Evolutionary conservation across 2,888 invertebrate species (phyloP), one percentile per base, ranked within the genome.

Genomic region (Andricus curvator): DNA sequence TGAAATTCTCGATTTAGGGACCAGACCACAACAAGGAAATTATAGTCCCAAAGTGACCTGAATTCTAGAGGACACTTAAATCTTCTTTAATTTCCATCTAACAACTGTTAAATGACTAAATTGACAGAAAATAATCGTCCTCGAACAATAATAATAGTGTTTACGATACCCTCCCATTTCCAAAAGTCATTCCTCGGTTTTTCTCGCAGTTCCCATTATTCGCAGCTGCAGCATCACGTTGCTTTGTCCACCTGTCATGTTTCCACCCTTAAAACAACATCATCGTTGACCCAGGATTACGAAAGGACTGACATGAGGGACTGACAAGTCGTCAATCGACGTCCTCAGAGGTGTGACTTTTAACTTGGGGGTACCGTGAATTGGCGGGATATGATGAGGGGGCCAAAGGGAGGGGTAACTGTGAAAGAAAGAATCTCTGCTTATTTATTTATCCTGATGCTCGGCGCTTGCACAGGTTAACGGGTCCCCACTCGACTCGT

Each of bases 251-350:
- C 90, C 91, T 91, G 92, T 92, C 92, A 90, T 89, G 90, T 91
- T 92, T 91, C 89, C 90, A 90, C 90, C 89, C 90, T 90, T 91
- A 88, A 89, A 91, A 92, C 89, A 92, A 92, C 92, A 91, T 89
- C 87, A 86, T 65, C 85, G 86, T 88, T 89, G 89, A 89, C 89
- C 89, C 83, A 79, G 86, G 89, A 89, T 89, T 89, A 89, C 86
- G 85, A 85, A 51, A 77, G 67, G 66, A 78, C 65, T 79, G 78
- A 74, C 80, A 62, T 51, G 68, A 81, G 68, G 80, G 74, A 77
- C 56, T 76, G 68, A 65, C 25, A 65, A 64, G 67, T 64, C 68
- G 78, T 25, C 62, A 67, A 76, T 76, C 70, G 80, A 79, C 65
- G 78, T 66, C 70, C 64, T 48, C 22, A 22, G 64, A 60, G 68